phyloP scores from a whole-genome alignment of 2,888 invertebrate species.

The Drosophila anomalata region DNA sequence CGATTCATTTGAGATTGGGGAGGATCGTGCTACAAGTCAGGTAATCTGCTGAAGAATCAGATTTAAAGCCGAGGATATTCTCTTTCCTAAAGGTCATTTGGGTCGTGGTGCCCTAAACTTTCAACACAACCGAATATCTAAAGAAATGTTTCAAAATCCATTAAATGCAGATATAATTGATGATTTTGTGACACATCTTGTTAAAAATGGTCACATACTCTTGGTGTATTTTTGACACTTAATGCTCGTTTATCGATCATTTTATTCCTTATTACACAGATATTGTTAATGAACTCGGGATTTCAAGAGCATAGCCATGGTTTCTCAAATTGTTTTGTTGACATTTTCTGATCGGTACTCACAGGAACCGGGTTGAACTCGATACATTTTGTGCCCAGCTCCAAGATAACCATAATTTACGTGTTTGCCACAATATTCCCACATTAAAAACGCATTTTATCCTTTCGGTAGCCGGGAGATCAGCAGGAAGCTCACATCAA shows the following conservation, averaged over 20 bases:
- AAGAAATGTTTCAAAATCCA: not conserved
- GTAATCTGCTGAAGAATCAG: too few relatives aligned
- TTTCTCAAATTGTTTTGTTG: conserved; percentile 15
- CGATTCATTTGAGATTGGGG: too few relatives aligned
- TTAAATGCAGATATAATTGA: not conserved
- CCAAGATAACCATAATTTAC: conserved; percentile 31
- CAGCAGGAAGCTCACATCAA: conserved; percentile 75
- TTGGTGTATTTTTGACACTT: conserved; percentile 11
- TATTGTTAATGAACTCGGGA: conserved; percentile 32
- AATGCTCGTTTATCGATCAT: conserved; percentile 19
- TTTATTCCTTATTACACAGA: not conserved
- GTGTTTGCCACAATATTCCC: conserved; percentile 65
- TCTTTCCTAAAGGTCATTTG: too few relatives aligned
- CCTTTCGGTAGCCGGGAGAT: conserved; percentile 16
- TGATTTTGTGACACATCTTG: not conserved
- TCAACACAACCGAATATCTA: not conserved
- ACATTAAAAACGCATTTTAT: conserved; percentile 61
- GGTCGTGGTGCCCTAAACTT: too few relatives aligned
- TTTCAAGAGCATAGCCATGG: conserved; percentile 11
- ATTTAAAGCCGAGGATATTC: too few relatives aligned
- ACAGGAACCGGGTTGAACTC: conserved; percentile 25
- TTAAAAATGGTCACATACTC: not conserved
- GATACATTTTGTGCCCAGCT: conserved; percentile 23
- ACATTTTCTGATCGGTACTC: conserved; percentile 32
- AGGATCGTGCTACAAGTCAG: too few relatives aligned